Evolutionary conservation across 2,888 invertebrate genomes (phyloP).

Genomic region (Muscina levida): DNA sequence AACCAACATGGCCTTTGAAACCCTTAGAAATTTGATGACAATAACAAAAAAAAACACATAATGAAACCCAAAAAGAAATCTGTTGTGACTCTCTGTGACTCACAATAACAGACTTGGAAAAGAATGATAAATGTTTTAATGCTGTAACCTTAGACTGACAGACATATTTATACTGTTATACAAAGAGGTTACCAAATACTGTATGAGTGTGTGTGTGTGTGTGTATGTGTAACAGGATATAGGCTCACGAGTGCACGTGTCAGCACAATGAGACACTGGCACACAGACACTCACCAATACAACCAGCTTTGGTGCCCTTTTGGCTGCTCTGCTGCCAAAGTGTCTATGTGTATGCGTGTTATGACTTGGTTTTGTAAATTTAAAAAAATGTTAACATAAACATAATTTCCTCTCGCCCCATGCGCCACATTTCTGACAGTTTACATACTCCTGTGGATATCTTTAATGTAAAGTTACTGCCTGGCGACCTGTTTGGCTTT

Average conservation of each 20-base stretch:
- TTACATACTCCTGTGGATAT: too few species aligned
- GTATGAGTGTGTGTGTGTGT: background rate
- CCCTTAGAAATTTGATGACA: background rate
- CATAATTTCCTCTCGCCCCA: conserved; percentile 13
- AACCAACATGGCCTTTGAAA: background rate
- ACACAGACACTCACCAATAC: too few species aligned
- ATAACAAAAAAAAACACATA: background rate
- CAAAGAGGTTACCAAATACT: too few species aligned
- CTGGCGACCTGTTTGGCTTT: too few species aligned
- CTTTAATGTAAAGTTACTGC: too few species aligned
- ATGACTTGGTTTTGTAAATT: conserved; percentile 28
- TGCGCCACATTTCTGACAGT: background rate
- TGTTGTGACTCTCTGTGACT: background rate
- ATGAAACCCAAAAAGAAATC: background rate
- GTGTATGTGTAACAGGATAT: background rate
- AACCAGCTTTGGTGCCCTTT: too few species aligned
- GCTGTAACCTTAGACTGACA: too few species aligned
- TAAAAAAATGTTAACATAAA: conserved; percentile 44
- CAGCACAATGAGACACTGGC: too few species aligned
- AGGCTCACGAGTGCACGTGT: background rate
- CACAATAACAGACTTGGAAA: too few species aligned
- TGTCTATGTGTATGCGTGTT: background rate
- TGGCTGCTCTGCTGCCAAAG: too few species aligned
- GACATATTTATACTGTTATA: too few species aligned
- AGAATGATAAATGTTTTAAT: too few species aligned